Evolutionary conservation across 30 jellyfish, hydroid and myxozoan species (phyloP).

Genomic region (Turritopsis dohrnii): DNA sequence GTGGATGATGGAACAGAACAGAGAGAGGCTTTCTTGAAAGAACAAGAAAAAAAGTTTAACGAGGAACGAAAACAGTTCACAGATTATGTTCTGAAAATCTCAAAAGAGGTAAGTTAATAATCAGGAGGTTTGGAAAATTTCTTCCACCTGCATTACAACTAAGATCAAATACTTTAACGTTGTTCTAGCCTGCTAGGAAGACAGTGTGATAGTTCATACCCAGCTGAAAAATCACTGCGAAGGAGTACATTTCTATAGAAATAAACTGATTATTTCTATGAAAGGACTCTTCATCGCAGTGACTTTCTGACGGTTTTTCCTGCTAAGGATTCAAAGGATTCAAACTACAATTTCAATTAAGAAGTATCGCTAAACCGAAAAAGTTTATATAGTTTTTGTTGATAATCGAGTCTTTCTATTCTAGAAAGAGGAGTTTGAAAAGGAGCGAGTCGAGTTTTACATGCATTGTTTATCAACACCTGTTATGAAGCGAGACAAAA

Average conservation of each 20-base stretch:
- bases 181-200: too few species aligned
- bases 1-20: background rate
- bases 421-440: conserved; percentile 77
- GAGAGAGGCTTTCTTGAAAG: background rate
- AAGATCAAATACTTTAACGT: too few species aligned
- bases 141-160: too few species aligned
- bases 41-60: conserved; percentile 48
- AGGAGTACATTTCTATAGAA: background rate
- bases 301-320: background rate
- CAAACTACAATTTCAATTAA: too few species aligned
- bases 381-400: too few species aligned
- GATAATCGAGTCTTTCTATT: background rate
- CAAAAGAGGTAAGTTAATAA: conserved; percentile 90
- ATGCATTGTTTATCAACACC: conserved; percentile 91
- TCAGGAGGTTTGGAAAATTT: too few species aligned
- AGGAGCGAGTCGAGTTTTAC: conserved; percentile 72
- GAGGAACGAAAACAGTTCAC: conserved; percentile 66
- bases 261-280: too few species aligned
- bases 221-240: background rate
- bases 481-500: conserved; percentile 44
- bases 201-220: too few species aligned
- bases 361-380: too few species aligned
- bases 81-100: conserved; percentile 60
- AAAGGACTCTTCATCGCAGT: too few species aligned
- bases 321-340: too few species aligned